phyloP scores from a whole-genome alignment of 53 echinoderm and acorn worm species.

The Mesocentrotus franciscanus region DNA sequence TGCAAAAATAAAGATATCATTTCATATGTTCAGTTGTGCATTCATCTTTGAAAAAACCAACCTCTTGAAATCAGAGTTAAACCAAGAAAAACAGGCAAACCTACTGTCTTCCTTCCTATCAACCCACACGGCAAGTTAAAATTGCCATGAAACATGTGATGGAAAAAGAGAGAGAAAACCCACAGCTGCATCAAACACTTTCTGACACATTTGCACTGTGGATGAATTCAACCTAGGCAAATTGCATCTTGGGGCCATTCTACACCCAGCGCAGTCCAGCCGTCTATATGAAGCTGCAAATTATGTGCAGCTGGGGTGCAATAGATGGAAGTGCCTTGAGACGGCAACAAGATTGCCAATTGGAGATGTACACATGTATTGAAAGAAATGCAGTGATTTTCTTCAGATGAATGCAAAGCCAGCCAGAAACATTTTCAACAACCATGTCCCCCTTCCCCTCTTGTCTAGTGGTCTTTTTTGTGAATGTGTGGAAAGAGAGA shows the following conservation, averaged over 20 bases:
- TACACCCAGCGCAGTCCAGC: neutral
- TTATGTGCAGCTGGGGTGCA: conserved; percentile 56
- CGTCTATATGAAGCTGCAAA: conserved; percentile 41
- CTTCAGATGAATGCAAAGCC: neutral
- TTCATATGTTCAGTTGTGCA: neutral
- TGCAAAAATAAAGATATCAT: neutral
- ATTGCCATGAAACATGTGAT: conserved; percentile 29
- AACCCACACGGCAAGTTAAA: neutral
- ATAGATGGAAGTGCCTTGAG: neutral
- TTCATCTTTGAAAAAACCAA: neutral
- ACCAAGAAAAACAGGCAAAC: neutral
- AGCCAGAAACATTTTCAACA: neutral
- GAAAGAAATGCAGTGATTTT: neutral
- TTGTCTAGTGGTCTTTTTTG: neutral
- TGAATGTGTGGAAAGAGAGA: neutral
- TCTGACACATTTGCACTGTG: conserved; percentile 49
- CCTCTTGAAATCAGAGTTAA: neutral
- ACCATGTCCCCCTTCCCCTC: neutral
- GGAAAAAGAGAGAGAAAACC: neutral
- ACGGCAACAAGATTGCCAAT: conserved; percentile 13
- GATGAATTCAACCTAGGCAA: conserved; percentile 48
- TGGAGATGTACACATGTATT: neutral
- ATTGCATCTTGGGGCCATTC: conserved; percentile 50
- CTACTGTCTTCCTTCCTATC: neutral
- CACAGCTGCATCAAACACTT: conserved; percentile 32